A percentile compares a stretch with the other conserved stretches of the same genome.
Evolutionary conservation across 2,797 vertebrate genomes (phyloP).

Genomic region (Bradypodion ventrale): DNA sequence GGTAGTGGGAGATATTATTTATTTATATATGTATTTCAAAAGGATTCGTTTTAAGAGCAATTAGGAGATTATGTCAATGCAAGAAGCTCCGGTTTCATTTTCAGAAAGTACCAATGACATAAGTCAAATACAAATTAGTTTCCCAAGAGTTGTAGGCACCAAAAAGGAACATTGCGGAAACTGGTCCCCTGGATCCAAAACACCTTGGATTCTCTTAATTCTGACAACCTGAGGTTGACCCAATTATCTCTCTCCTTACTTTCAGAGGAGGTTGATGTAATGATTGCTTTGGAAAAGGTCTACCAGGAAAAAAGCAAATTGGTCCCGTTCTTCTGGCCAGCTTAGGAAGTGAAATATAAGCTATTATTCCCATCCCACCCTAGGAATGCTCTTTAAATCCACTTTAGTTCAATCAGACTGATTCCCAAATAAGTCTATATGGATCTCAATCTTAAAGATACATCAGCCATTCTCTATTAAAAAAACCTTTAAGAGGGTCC

Average conservation of each 20-base stretch:
- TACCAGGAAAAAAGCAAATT: background rate
- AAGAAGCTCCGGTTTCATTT: too few species aligned
- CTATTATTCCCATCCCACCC: background rate
- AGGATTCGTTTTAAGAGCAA: conserved; percentile 7
- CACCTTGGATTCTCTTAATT: background rate
- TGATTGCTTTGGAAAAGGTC: too few species aligned
- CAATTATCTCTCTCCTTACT: background rate
- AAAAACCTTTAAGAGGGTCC: background rate
- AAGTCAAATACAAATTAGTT: too few species aligned
- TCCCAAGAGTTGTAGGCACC: too few species aligned
- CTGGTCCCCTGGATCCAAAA: background rate
- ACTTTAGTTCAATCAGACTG: background rate
- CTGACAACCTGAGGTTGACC: background rate
- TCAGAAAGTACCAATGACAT: too few species aligned
- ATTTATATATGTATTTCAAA: background rate
- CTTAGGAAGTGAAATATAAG: background rate
- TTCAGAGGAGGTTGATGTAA: background rate
- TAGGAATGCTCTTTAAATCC: background rate
- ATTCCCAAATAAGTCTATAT: too few species aligned
- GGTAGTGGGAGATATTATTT: background rate
- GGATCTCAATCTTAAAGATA: background rate
- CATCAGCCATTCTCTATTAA: background rate
- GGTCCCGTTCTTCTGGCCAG: background rate
- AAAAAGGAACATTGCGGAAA: background rate
- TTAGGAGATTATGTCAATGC: background rate